Evolutionary conservation across 1,140 invertebrate genomes (phyloP).

Genomic region (Hycleus phaleratus): DNA sequence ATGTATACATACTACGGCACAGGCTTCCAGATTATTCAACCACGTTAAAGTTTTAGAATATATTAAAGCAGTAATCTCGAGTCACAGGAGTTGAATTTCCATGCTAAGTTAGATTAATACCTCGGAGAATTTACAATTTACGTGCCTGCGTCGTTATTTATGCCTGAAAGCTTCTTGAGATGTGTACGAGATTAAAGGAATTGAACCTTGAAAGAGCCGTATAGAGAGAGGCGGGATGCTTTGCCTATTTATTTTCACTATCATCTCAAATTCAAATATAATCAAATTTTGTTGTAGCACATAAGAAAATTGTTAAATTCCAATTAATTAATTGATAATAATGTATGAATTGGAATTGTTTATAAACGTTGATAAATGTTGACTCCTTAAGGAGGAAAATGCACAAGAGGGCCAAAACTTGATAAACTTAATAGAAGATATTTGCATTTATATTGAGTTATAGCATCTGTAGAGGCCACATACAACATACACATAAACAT

Average conservation of each 20-base stretch:
- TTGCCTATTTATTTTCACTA: background rate
- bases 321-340: too few relatives aligned
- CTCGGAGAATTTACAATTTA: slow-evolving; percentile 38
- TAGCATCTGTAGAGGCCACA: slow-evolving; percentile 9
- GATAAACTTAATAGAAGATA: slow-evolving; percentile 39
- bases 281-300: too few relatives aligned
- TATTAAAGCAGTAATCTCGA: slow-evolving; percentile 39
- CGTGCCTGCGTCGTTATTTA: slow-evolving; percentile 36
- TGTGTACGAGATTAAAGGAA: slow-evolving; percentile 34
- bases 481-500: too few relatives aligned
- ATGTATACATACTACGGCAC: too few relatives aligned
- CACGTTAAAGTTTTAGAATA: slow-evolving; percentile 36
- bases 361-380: slow-evolving; percentile 17
- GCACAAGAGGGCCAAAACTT: slow-evolving; percentile 9
- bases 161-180: slow-evolving; percentile 37
- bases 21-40: slow-evolving; percentile 24
- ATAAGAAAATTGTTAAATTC: too few relatives aligned
- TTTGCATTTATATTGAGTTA: slow-evolving; percentile 41
- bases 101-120: slow-evolving; percentile 40
- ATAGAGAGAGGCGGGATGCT: background rate
- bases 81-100: slow-evolving; percentile 39
- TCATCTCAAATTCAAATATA: too few relatives aligned
- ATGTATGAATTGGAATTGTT: too few relatives aligned
- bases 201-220: slow-evolving; percentile 20
- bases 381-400: slow-evolving; percentile 34